Conservation (phyloP, 2,113 vertebrate species). For the Atherinomorus stipes region DNA sequence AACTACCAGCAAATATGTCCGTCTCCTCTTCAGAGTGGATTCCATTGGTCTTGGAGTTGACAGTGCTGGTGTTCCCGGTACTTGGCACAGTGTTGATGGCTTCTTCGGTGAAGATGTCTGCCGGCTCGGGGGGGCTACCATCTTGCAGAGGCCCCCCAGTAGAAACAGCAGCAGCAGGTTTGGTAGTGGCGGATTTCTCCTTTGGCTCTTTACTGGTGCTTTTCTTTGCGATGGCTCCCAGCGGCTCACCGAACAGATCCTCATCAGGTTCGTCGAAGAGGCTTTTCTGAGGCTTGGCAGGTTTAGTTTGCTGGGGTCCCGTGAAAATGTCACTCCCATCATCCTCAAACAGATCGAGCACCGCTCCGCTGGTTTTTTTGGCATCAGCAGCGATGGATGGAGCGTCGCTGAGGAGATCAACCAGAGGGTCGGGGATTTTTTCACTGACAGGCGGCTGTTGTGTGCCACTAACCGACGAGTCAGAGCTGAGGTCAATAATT, state of each 20-base stretch:
- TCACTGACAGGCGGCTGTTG: conserved; percentile 13
- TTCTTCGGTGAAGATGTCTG: conserved; percentile 75
- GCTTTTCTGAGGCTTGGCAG: conserved; percentile 63
- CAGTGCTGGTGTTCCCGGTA: conserved; percentile 37
- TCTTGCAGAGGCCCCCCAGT: conserved; percentile 39
- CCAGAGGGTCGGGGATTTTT: conserved; percentile 33
- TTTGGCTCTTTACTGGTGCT: conserved; percentile 44
- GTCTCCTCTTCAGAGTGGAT: conserved; percentile 86
- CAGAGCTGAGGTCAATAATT: conserved; percentile 41
- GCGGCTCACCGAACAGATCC: conserved; percentile 72
- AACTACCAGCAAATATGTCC: conserved; percentile 92
- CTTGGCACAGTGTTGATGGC: conserved; percentile 36
- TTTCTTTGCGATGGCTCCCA: conserved; percentile 68
- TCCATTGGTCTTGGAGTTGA: conserved; percentile 87
- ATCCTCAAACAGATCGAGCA: conserved; percentile 65
- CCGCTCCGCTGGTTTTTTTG: conserved; percentile 33
- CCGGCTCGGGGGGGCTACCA: conserved; percentile 21
- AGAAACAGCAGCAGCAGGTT: conserved; percentile 19
- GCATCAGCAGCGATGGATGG: not conserved
- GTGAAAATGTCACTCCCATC: conserved; percentile 70
- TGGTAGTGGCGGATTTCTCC: conserved; percentile 42
- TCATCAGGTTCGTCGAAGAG: conserved; percentile 69
- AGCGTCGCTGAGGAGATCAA: conserved; percentile 43
- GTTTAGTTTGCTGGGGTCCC: conserved; percentile 43
- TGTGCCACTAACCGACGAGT: not conserved